Conservation (phyloP, 92 coral and sea anemone genomes). For the Palythoa grandiflora region DNA sequence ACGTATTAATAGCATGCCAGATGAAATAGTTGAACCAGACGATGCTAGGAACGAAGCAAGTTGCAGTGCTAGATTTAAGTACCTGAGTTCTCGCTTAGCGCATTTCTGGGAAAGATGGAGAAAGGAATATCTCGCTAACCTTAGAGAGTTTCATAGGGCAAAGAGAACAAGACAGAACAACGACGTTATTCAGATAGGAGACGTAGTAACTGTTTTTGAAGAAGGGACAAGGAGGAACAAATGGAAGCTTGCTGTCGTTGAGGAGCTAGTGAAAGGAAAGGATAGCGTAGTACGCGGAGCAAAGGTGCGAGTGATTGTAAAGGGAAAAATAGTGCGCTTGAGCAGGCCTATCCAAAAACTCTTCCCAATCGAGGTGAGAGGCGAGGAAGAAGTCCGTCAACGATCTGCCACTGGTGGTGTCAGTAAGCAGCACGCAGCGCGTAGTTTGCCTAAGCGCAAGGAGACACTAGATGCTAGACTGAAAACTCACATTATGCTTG, state of each 20-base stretch:
- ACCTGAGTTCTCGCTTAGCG: background rate
- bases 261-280: background rate
- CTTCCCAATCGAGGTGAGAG: conserved; percentile 6
- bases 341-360: conserved; percentile 41
- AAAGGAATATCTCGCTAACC: background rate
- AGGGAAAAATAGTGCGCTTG: background rate
- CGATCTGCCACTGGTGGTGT: background rate
- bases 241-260: conserved; percentile 11
- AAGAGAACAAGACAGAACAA: background rate
- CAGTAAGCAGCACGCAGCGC: background rate
- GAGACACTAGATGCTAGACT: background rate
- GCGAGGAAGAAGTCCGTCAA: background rate
- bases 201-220: background rate
- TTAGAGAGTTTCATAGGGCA: conserved; percentile 2
- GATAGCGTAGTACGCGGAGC: background rate
- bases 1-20: background rate
- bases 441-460: background rate
- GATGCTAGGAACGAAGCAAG: background rate
- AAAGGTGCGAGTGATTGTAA: background rate
- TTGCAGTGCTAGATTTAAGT: background rate
- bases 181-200: background rate
- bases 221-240: background rate
- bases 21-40: conserved; percentile 14
- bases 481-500: background rate
- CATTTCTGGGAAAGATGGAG: background rate